These are phyloP conservation scores for Bugula neritina DNA, from an alignment of 2,888 invertebrate species.

Conservation along the genomic window DNA sequence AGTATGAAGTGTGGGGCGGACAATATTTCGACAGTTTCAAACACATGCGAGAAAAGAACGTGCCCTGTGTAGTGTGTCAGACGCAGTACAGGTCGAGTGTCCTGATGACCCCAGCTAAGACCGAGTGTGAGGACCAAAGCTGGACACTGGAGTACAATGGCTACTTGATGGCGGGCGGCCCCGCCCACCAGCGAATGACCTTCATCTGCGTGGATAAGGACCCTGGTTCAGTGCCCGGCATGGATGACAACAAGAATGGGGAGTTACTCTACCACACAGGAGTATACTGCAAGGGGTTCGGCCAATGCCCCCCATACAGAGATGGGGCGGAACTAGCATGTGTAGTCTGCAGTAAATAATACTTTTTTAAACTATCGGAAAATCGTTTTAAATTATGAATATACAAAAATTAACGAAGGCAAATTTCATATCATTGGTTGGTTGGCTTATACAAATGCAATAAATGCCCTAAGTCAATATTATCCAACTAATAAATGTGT, in stretches of 20 bases:
- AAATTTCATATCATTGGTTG: no score
- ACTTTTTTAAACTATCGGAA: no score
- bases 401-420: no score
- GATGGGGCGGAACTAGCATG: neutral
- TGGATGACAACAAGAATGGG: neutral
- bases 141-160: neutral
- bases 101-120: neutral
- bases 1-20: neutral
- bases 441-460: no score
- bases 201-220: neutral
- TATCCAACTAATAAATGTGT: no score
- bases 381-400: no score
- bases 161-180: neutral
- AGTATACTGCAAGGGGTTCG: neutral
- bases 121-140: neutral
- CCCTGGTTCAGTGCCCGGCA: neutral
- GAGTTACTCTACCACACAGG: neutral
- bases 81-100: neutral
- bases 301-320: neutral
- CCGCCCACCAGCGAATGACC: neutral
- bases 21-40: neutral
- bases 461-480: no score
- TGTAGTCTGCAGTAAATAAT: neutral
- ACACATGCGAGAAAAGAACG: neutral
- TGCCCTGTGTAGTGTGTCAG: neutral